phyloP scores from a whole-genome alignment of 2,113 vertebrate species.

The Cervus canadensis region DNA sequence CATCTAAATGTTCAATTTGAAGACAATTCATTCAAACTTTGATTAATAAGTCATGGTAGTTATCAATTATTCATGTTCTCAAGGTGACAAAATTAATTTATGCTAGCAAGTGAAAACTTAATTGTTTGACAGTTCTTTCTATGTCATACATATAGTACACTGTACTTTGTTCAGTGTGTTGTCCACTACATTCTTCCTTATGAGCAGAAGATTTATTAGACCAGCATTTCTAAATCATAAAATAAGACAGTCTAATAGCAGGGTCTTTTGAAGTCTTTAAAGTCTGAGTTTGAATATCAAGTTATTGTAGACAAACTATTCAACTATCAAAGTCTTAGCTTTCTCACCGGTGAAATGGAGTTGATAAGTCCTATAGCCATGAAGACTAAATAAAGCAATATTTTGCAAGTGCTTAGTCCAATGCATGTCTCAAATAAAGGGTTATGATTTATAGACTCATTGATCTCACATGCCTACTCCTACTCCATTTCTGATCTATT shows the following conservation, averaged over 20 bases:
- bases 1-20: background rate
- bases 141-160: background rate
- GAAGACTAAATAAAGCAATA: background rate
- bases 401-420: background rate
- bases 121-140: background rate
- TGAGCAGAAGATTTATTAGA: background rate
- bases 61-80: background rate
- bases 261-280: background rate
- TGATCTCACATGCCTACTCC: background rate
- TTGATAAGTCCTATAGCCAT: background rate
- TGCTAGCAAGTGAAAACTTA: background rate
- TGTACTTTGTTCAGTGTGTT: background rate
- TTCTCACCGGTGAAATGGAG: background rate
- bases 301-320: background rate
- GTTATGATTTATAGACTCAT: background rate
- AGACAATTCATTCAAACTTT: background rate
- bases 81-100: background rate
- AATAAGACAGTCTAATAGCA: background rate
- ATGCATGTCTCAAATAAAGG: background rate
- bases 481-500: background rate
- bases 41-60: background rate
- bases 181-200: background rate
- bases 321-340: background rate
- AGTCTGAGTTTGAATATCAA: background rate
- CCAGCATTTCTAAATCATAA: background rate